phyloP scores from a whole-genome alignment of 1,140 invertebrate genomes.

The Hycleus cichorii region DNA sequence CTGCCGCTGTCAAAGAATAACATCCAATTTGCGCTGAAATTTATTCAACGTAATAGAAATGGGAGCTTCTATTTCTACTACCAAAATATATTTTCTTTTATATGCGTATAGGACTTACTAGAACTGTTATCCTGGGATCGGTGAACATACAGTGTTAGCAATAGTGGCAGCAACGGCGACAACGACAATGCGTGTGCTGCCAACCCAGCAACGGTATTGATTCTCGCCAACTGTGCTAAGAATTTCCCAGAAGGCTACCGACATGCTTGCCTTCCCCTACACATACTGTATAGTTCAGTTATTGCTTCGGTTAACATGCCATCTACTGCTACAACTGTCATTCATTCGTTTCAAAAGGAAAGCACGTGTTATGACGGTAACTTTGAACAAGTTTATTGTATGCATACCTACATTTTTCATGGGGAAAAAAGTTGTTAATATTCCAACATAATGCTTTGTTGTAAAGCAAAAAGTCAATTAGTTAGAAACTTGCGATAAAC shows the following conservation, averaged over 20 bases:
- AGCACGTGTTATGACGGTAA: slow-evolving; percentile 6
- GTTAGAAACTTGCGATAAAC: no score
- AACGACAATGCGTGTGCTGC: slow-evolving; percentile 17
- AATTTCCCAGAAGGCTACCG: slow-evolving; percentile 18
- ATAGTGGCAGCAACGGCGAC: no score
- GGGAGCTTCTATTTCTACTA: no score
- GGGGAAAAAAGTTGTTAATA: background rate
- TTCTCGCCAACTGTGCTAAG: slow-evolving; percentile 21
- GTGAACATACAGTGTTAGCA: no score
- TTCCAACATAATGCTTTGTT: background rate
- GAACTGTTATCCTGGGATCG: no score
- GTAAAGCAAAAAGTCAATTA: background rate
- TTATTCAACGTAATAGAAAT: no score
- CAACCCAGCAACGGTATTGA: slow-evolving; percentile 23
- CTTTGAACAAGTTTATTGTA: background rate
- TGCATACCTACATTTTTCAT: background rate
- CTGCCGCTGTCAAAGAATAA: no score
- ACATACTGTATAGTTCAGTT: slow-evolving; percentile 16
- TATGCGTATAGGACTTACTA: no score
- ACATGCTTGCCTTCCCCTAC: slow-evolving; percentile 9
- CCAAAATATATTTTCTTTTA: no score
- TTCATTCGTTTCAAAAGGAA: slow-evolving; percentile 4
- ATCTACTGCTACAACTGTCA: slow-evolving; percentile 14
- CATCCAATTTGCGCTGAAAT: no score
- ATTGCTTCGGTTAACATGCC: slow-evolving; percentile 17